Percentiles rank a stretch among this genome's conserved stretches.
Conservation (phyloP, 2,113 vertebrate species). For the Strigops habroptila region DNA sequence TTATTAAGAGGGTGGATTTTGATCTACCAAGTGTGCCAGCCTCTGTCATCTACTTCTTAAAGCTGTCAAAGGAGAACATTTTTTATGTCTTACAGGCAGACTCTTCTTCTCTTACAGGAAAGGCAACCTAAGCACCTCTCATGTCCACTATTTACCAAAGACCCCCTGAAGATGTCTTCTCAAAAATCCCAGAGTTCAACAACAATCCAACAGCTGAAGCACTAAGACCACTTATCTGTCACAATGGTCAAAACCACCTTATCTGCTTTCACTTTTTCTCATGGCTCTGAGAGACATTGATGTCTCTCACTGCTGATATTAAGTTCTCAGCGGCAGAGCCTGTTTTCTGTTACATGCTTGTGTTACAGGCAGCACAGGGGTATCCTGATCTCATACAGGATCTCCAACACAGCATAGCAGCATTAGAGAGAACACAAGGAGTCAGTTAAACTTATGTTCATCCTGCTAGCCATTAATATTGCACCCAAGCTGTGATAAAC, state of each 20-base stretch:
- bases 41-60: not conserved
- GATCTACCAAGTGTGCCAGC: not conserved
- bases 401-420: not conserved
- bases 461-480: not conserved
- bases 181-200: not conserved
- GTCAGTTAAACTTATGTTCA: not conserved
- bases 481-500: not conserved
- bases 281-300: not conserved
- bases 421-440: not conserved
- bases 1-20: not conserved
- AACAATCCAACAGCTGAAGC: not conserved
- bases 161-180: not conserved
- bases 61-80: not conserved
- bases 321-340: not conserved
- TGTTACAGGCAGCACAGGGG: not conserved
- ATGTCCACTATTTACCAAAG: not conserved
- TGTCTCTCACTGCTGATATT: not conserved
- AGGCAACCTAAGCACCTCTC: not conserved
- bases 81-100: not conserved
- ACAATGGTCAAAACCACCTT: not conserved
- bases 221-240: not conserved
- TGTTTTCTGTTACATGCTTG: not conserved
- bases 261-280: not conserved
- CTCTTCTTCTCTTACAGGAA: not conserved
- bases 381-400: accelerated